Conservation (phyloP, 1,140 invertebrate species). For the Heliothis virescens region DNA sequence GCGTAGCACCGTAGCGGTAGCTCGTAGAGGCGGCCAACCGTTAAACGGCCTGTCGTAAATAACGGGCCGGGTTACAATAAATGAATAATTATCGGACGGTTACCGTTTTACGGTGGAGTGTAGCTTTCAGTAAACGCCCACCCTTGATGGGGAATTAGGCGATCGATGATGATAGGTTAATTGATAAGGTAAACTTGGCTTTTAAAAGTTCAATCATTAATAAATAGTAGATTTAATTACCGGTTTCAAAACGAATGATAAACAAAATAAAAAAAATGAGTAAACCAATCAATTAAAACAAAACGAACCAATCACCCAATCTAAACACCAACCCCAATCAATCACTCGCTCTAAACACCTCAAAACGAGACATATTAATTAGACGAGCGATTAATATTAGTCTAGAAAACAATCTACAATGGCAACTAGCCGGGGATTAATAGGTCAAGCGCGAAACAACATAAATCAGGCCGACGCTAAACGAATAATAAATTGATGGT, state of each 20-base stretch:
- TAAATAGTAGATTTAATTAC: too few species aligned
- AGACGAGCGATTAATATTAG: conserved; percentile 32
- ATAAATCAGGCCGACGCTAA: conserved; percentile 55
- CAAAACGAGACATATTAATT: conserved; percentile 37
- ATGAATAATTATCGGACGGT: conserved; percentile 73
- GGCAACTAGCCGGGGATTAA: conserved; percentile 51
- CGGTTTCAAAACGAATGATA: too few species aligned
- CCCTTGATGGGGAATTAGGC: conserved; percentile 11
- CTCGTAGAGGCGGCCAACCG: conserved; percentile 60
- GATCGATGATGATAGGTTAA: conserved; percentile 11
- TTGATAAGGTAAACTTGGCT: conserved; percentile 6
- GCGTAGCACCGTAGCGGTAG: conserved; percentile 20
- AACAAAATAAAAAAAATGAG: not conserved
- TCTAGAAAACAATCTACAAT: conserved; percentile 48
- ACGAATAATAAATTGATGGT: conserved; percentile 59
- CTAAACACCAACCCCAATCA: not conserved
- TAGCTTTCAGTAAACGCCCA: conserved; percentile 14
- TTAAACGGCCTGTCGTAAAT: conserved; percentile 72
- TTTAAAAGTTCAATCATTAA: not conserved
- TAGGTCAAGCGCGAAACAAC: conserved; percentile 53
- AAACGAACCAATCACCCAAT: not conserved
- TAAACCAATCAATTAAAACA: not conserved
- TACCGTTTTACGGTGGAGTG: conserved; percentile 60
- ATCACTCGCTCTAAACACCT: conserved; percentile 1
- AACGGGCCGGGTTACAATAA: conserved; percentile 63